A percentile compares a stretch with the other conserved stretches of the same genome.
phyloP scores from a whole-genome alignment of 2,113 vertebrate species.

The Platichthys stellatus region DNA sequence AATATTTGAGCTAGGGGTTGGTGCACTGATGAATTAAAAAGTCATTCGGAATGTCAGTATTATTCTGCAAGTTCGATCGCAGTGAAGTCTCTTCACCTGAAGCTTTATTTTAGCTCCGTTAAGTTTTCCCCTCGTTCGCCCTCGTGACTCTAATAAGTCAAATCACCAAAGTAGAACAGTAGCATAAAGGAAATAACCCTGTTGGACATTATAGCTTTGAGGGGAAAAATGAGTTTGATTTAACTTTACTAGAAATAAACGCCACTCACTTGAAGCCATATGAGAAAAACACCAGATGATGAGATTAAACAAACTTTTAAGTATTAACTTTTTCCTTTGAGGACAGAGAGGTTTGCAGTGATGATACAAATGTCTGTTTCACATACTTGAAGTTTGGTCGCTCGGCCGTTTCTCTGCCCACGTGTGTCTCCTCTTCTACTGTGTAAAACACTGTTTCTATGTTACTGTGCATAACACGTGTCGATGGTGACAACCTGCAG shows the following conservation, averaged over 20 bases:
- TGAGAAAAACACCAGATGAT: conserved; percentile 34
- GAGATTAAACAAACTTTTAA: conserved; percentile 17
- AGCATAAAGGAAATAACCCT: conserved; percentile 15
- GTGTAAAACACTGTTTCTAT: conserved; percentile 61
- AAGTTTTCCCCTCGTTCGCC: no score
- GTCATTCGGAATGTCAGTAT: conserved; percentile 68
- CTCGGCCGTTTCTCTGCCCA: conserved; percentile 44
- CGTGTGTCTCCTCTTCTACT: conserved; percentile 39
- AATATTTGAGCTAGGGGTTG: conserved; percentile 18
- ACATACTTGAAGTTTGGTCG: conserved; percentile 83
- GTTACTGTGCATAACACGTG: conserved; percentile 65
- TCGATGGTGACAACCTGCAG: conserved; percentile 52
- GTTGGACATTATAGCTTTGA: conserved; percentile 35
- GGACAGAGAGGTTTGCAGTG: conserved; percentile 63
- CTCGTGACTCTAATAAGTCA: neutral
- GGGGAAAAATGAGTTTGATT: conserved; percentile 1
- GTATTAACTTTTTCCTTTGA: conserved; percentile 47
- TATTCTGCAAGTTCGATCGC: conserved; percentile 46
- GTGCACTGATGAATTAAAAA: conserved; percentile 38
- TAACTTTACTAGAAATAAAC: conserved; percentile 36
- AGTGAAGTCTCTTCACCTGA: conserved; percentile 24
- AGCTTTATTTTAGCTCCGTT: conserved; percentile 25
- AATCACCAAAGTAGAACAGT: conserved; percentile 25
- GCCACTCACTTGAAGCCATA: conserved; percentile 68
- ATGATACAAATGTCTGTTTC: conserved; percentile 74